These are phyloP conservation scores for Drosophila orena DNA, from an alignment of 1,140 invertebrate species.

Conservation along the genomic window DNA sequence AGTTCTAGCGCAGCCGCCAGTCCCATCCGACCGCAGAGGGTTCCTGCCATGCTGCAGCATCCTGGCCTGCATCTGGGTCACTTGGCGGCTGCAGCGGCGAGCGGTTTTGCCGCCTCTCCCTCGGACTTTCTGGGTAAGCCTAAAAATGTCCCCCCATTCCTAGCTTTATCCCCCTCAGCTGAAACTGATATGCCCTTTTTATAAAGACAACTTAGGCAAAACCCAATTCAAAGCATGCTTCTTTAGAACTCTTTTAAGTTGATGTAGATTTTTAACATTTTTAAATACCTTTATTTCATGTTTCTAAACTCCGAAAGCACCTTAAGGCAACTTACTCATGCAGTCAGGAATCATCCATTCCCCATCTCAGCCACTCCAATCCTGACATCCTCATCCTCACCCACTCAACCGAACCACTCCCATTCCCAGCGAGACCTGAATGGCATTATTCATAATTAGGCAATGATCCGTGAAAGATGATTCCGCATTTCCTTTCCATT, in stretches of 20 bases:
- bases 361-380: conserved; percentile 1
- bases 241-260: no score
- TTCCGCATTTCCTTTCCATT: conserved; percentile 63
- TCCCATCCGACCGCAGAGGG: conserved; percentile 85
- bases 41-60: conserved; percentile 86
- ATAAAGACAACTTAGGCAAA: no score
- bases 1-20: conserved; percentile 84
- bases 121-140: conserved; percentile 91
- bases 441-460: conserved; percentile 80
- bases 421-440: conserved; percentile 49
- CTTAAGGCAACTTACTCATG: conserved; percentile 55
- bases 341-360: conserved; percentile 19
- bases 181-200: no score
- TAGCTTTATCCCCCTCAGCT: no score
- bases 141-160: not conserved
- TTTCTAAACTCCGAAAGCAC: conserved; percentile 41
- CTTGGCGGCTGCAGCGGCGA: conserved; percentile 86
- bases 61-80: conserved; percentile 86
- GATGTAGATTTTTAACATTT: not conserved
- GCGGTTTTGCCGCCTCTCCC: conserved; percentile 86
- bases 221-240: no score
- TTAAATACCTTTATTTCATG: not conserved
- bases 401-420: conserved; percentile 7
- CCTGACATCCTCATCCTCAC: conserved; percentile 12
- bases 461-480: conserved; percentile 84